These are phyloP conservation scores for Ypsolopha scabrella DNA, from an alignment of 2,888 invertebrate species.

Conservation along the genomic window DNA sequence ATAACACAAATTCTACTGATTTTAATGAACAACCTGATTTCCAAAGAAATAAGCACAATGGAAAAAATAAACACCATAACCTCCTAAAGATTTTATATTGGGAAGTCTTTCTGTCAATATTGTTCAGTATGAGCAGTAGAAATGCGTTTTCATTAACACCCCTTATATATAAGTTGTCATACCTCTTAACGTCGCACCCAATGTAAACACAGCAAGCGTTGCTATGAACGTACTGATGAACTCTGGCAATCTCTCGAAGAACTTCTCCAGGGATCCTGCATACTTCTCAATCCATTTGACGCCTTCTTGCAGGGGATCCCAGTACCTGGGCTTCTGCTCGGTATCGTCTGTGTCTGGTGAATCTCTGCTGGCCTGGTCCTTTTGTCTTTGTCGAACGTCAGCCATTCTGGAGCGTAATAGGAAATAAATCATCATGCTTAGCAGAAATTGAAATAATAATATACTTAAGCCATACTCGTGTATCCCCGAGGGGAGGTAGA, in stretches of 20 bases:
- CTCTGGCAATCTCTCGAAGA: constrained; percentile 68
- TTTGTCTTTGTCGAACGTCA: constrained; percentile 10
- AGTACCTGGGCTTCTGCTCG: constrained; percentile 21
- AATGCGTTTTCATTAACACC: no score
- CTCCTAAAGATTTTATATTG: no score
- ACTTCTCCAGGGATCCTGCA: constrained; percentile 58
- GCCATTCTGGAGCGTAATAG: constrained; percentile 3
- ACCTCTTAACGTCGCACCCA: constrained; percentile 75
- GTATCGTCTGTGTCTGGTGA: not conserved
- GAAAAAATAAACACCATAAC: no score
- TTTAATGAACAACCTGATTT: no score
- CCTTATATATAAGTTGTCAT: constrained; percentile 1
- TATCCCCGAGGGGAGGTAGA: no score
- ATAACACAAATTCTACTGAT: no score
- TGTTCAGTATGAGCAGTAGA: no score
- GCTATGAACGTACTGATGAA: constrained; percentile 66
- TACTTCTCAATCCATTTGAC: constrained; percentile 74
- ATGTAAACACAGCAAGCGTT: constrained; percentile 70
- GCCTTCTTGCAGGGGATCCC: constrained; percentile 68
- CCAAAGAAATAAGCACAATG: no score
- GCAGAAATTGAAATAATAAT: no score
- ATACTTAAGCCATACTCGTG: no score
- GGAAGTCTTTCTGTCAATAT: no score
- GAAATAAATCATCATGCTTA: no score
- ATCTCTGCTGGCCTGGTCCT: constrained; percentile 12